Conservation (phyloP, 2,888 invertebrate genomes). For the Buathra laborator region DNA sequence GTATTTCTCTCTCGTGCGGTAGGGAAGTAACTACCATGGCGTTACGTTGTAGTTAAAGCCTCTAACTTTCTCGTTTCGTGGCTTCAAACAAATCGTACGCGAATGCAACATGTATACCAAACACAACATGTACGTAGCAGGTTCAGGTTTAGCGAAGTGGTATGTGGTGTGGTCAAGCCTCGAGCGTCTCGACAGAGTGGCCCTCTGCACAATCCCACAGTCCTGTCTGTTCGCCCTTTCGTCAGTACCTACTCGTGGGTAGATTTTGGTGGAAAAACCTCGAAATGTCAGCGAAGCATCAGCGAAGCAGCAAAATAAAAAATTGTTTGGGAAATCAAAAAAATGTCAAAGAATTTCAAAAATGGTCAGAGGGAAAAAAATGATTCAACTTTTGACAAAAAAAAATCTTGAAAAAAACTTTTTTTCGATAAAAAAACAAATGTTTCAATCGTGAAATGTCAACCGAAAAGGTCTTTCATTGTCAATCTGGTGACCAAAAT, state of each 20-base stretch:
- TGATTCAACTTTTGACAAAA: too few species aligned
- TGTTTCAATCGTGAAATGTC: too few species aligned
- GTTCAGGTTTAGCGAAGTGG: constrained; percentile 27
- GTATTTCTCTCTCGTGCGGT: background rate
- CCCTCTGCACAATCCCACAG: background rate
- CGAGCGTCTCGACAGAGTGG: constrained; percentile 4
- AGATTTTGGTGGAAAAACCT: background rate
- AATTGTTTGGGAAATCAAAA: too few species aligned
- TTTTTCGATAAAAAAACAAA: too few species aligned
- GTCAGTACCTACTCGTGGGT: background rate
- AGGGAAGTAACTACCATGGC: constrained; percentile 23
- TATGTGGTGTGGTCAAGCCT: constrained; percentile 15
- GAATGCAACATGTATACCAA: constrained; percentile 8
- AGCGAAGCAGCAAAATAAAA: background rate
- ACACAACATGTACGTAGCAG: constrained; percentile 2
- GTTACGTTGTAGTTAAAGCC: constrained; percentile 51
- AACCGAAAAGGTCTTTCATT: background rate
- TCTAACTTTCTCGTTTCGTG: constrained; percentile 56
- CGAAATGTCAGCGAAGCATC: background rate
- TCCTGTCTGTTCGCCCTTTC: background rate
- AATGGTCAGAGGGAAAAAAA: too few species aligned
- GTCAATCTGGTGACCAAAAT: background rate
- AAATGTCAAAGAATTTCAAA: too few species aligned
- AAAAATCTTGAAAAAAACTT: too few species aligned
- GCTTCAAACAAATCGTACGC: constrained; percentile 45